Percentiles rank a stretch among this genome's conserved stretches.
Conservation (phyloP, 2,113 vertebrate genomes). For the Pomatostomus ruficeps region DNA sequence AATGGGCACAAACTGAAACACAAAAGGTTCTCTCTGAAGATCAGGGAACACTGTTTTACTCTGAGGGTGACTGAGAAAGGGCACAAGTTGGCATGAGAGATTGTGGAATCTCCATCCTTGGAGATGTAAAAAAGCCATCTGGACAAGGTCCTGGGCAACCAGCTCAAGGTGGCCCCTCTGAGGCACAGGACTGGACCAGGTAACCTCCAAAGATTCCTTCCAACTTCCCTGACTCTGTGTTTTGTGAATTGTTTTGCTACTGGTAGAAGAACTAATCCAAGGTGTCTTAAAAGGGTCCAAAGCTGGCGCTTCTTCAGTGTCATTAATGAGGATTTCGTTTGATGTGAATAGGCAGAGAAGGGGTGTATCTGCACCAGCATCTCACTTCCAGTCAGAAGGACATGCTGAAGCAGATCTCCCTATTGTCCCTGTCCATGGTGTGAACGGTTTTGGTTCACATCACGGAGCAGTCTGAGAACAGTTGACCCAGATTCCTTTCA, state of each 20-base stretch:
- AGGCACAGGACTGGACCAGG: background rate
- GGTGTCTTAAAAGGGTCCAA: background rate
- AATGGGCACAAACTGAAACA: background rate
- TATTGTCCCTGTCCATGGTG: background rate
- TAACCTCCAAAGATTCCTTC: background rate
- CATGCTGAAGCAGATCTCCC: background rate
- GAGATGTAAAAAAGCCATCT: background rate
- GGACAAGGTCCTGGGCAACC: background rate
- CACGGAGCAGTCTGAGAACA: background rate
- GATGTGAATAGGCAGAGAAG: background rate
- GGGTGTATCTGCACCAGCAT: background rate
- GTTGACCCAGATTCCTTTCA: constrained; percentile 36
- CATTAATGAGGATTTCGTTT: background rate
- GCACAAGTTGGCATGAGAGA: background rate
- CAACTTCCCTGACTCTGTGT: background rate
- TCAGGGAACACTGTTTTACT: background rate
- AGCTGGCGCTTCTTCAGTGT: background rate
- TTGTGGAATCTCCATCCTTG: background rate
- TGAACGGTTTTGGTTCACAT: background rate
- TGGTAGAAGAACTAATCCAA: background rate
- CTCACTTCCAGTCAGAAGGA: background rate
- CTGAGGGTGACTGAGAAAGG: background rate
- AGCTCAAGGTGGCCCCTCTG: background rate
- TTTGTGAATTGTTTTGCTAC: background rate
- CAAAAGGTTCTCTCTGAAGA: background rate